These are phyloP conservation scores for Ischnus inquisitorius DNA, from an alignment of 2,888 invertebrate species.

Conservation along the genomic window DNA sequence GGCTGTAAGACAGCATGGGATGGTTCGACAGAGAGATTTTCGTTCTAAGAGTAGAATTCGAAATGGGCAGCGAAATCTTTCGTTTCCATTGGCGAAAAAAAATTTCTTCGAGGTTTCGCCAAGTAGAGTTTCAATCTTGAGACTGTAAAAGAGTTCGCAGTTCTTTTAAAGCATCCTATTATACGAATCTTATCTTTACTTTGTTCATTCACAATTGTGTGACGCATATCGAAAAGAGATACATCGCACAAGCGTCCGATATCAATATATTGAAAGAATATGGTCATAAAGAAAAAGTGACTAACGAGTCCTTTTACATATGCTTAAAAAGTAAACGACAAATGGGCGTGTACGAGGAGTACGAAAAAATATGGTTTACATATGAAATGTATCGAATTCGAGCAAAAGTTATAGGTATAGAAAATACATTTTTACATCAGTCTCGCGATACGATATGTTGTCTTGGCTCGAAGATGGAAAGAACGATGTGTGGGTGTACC, in stretches of 20 bases:
- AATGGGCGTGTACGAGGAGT: background rate
- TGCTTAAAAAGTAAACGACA: background rate
- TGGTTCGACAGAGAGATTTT: constrained; percentile 18
- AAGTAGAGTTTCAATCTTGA: constrained; percentile 36
- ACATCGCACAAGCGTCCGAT: too few relatives aligned
- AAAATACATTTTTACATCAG: background rate
- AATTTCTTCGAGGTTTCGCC: constrained; percentile 15
- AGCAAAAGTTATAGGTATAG: too few relatives aligned
- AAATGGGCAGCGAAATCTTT: constrained; percentile 43
- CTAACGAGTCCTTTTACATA: too few relatives aligned
- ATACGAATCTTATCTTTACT: background rate
- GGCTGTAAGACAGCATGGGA: constrained; percentile 25
- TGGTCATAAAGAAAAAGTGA: too few relatives aligned
- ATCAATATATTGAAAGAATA: too few relatives aligned
- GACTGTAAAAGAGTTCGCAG: background rate
- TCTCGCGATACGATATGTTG: background rate
- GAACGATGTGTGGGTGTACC: background rate
- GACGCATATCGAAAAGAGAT: background rate
- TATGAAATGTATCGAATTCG: background rate
- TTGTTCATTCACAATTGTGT: background rate
- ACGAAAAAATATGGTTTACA: background rate
- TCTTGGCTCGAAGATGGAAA: background rate
- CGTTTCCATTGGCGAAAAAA: constrained; percentile 1
- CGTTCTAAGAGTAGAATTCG: constrained; percentile 28
- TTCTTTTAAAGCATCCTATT: background rate